Evolutionary conservation across 2,888 invertebrate genomes (phyloP).

Genomic region (Drosophila limbata): DNA sequence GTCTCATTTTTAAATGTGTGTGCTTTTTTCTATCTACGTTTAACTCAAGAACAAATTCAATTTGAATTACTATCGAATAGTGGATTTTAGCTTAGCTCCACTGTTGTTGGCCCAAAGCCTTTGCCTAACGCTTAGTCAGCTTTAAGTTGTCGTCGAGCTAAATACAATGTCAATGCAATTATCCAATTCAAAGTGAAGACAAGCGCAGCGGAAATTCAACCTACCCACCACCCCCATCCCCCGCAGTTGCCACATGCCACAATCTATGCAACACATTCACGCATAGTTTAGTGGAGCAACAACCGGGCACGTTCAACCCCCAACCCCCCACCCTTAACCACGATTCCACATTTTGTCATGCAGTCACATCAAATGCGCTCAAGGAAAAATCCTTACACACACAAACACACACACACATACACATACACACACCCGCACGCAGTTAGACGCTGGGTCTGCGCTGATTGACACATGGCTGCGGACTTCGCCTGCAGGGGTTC

Average conservation of each 20-base stretch:
- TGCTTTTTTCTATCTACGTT: not conserved
- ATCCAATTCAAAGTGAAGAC: conserved; percentile 49
- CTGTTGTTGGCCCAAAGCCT: conserved; percentile 6
- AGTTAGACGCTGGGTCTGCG: conserved; percentile 11
- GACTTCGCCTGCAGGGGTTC: conserved; percentile 1
- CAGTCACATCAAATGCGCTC: conserved; percentile 55
- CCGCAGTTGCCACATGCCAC: not conserved
- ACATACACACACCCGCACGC: conserved; percentile 1
- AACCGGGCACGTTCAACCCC: conserved; percentile 16
- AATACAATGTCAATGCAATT: conserved; percentile 61
- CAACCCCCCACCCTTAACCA: not conserved
- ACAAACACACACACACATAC: conserved; percentile 19
- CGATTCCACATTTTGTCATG: conserved; percentile 33
- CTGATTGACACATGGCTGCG: conserved; percentile 70
- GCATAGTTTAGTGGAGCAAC: conserved; percentile 64
- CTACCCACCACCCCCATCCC: not conserved
- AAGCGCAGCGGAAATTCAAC: conserved; percentile 17
- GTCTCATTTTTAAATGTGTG: not conserved
- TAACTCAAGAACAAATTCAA: not conserved
- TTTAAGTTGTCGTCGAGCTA: conserved; percentile 17
- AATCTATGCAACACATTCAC: conserved; percentile 18
- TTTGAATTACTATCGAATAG: not conserved
- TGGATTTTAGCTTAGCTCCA: not conserved
- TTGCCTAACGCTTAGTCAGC: conserved; percentile 13
- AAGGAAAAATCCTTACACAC: conserved; percentile 61